Percentiles rank a stretch among this genome's conserved stretches.
Conservation (phyloP, 2,888 invertebrate species). For the Allacma fusca region DNA sequence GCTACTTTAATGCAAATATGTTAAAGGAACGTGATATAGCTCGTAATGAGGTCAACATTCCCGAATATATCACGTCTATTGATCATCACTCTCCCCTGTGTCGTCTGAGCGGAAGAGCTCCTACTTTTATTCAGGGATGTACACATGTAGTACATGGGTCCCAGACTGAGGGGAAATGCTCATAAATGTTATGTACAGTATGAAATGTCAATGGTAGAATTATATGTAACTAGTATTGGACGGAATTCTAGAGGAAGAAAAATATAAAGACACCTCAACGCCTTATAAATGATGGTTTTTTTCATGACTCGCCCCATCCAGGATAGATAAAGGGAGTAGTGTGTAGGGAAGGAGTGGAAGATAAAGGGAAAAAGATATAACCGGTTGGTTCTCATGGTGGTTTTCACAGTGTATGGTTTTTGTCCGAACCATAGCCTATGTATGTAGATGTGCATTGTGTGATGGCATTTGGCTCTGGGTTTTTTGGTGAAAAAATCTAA, state of each 20-base stretch:
- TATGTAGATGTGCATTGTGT: too few species aligned
- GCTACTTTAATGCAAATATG: neutral
- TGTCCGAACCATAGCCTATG: too few species aligned
- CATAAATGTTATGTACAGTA: neutral
- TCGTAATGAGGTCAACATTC: neutral
- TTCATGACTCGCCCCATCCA: neutral
- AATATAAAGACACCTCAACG: neutral
- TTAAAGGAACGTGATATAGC: slow-evolving; percentile 1
- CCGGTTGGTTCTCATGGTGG: neutral
- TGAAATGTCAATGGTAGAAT: too few species aligned
- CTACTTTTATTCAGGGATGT: neutral
- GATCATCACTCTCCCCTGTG: slow-evolving; percentile 3
- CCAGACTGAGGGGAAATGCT: neutral
- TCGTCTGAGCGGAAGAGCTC: neutral
- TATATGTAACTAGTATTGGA: too few species aligned
- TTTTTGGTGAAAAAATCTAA: neutral
- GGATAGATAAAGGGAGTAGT: neutral
- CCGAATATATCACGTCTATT: slow-evolving; percentile 7
- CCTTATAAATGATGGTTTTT: slow-evolving; percentile 2
- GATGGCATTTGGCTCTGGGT: too few species aligned
- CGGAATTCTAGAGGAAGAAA: neutral
- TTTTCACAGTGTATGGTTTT: neutral
- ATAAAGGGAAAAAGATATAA: neutral
- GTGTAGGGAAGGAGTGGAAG: neutral
- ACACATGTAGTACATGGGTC: too few species aligned